Conservation (phyloP, 2,797 vertebrate species). For the Aselliscus stoliczkanus region DNA sequence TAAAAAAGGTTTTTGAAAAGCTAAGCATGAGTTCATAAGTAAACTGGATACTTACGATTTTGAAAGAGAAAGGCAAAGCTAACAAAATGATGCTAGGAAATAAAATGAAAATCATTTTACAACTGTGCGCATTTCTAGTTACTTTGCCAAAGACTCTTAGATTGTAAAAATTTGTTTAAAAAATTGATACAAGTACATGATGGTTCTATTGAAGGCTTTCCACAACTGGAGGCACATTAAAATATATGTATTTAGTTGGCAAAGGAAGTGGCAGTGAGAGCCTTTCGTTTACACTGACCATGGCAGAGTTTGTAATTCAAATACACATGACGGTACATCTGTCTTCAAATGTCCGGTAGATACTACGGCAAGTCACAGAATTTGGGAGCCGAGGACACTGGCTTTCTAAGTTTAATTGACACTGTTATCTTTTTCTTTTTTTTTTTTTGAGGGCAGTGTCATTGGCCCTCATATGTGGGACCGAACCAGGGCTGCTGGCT, state of each 20-base stretch:
- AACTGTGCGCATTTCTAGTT: not conserved
- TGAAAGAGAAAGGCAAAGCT: not conserved
- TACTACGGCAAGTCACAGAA: not conserved
- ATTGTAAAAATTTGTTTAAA: conserved; percentile 23
- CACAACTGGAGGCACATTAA: not conserved
- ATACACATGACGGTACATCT: accelerated
- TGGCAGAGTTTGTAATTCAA: not conserved
- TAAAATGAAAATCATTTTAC: not conserved
- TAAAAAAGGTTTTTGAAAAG: conserved; percentile 18
- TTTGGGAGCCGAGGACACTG: not conserved
- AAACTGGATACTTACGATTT: not conserved
- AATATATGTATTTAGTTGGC: not conserved
- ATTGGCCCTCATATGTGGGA: no score
- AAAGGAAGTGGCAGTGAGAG: not conserved
- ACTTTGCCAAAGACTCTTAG: not conserved
- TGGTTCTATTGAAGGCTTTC: not conserved
- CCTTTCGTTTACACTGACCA: not conserved
- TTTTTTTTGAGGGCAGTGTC: no score
- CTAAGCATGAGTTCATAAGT: not conserved
- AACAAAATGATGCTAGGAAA: not conserved
- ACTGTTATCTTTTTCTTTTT: not conserved
- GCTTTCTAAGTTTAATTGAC: no score
- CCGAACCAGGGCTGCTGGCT: no score
- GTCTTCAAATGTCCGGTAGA: not conserved
- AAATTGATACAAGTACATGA: not conserved